Percentiles rank a stretch among this genome's conserved stretches.
phyloP scores from a whole-genome alignment of 2,113 vertebrate genomes.

The Sinocyclocheilus anshuiensis region DNA sequence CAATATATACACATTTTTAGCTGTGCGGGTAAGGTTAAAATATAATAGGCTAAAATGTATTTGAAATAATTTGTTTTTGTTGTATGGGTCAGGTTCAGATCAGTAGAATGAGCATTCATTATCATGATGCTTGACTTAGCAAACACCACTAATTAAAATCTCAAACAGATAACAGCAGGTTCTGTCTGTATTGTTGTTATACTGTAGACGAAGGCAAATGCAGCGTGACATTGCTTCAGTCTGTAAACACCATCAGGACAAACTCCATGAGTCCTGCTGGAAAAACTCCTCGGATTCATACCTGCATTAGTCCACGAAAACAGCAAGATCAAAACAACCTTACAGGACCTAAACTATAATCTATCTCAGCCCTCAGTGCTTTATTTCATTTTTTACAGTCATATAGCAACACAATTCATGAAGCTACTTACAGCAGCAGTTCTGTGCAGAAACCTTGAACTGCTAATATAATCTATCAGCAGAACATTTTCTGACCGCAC shows the following conservation, averaged over 20 bases:
- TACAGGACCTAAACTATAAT: background rate
- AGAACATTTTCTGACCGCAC: background rate
- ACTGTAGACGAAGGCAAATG: background rate
- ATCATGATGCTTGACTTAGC: background rate
- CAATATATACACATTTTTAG: too few relatives aligned
- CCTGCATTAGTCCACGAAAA: too few relatives aligned
- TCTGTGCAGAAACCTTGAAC: background rate
- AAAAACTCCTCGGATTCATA: background rate
- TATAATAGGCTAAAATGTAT: too few relatives aligned
- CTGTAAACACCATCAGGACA: background rate
- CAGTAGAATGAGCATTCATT: background rate
- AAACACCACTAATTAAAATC: background rate
- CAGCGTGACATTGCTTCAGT: background rate
- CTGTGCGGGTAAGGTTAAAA: too few relatives aligned
- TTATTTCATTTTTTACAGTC: background rate
- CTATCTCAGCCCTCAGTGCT: too few relatives aligned
- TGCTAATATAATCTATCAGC: background rate
- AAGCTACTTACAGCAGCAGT: background rate
- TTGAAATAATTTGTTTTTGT: too few relatives aligned
- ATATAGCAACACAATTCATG: background rate
- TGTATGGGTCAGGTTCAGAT: background rate
- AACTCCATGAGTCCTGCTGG: background rate
- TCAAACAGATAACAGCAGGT: background rate
- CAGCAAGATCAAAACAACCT: background rate
- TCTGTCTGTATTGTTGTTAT: too few relatives aligned